phyloP scores from a whole-genome alignment of 2,888 invertebrate species.

The Hermaeophaga mercurialis region DNA sequence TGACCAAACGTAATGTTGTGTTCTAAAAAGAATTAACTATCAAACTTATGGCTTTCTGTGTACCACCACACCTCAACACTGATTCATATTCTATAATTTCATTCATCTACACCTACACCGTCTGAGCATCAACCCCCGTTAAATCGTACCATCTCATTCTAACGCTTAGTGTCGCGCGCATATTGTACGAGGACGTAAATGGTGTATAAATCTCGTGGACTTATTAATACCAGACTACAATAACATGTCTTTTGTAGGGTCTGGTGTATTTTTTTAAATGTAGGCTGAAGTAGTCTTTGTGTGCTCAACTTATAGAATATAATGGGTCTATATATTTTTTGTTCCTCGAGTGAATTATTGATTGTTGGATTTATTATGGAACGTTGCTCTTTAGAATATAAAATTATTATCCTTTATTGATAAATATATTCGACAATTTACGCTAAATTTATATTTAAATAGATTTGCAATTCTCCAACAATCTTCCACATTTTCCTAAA shows the following conservation, averaged over 20 bases:
- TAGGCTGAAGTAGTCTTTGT: conserved; percentile 38
- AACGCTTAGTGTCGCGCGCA: conserved; percentile 10
- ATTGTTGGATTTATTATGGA: conserved; percentile 17
- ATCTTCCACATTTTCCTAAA: too few species aligned
- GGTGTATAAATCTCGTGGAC: conserved; percentile 42
- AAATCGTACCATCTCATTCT: conserved; percentile 30
- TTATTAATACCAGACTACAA: conserved; percentile 51
- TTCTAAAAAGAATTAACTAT: conserved; percentile 36
- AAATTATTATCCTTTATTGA: too few species aligned
- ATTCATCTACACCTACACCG: conserved; percentile 41
- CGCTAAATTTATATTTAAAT: too few species aligned
- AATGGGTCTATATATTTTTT: conserved; percentile 31
- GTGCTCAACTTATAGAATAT: conserved; percentile 33
- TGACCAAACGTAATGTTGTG: conserved; percentile 30
- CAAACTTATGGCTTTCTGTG: conserved; percentile 36
- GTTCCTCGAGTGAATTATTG: conserved; percentile 32
- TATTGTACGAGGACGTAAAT: conserved; percentile 26
- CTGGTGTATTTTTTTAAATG: conserved; percentile 46
- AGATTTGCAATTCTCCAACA: too few species aligned
- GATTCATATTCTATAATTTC: conserved; percentile 41
- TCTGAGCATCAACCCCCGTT: conserved; percentile 40
- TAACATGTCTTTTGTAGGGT: conserved; percentile 48
- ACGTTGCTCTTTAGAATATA: not conserved
- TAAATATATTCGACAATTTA: too few species aligned
- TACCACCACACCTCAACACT: conserved; percentile 40